A percentile compares a stretch with the other conserved stretches of the same genome.
Evolutionary conservation across 2,888 invertebrate species (phyloP).

Genomic region (Dexiosoma caninum): DNA sequence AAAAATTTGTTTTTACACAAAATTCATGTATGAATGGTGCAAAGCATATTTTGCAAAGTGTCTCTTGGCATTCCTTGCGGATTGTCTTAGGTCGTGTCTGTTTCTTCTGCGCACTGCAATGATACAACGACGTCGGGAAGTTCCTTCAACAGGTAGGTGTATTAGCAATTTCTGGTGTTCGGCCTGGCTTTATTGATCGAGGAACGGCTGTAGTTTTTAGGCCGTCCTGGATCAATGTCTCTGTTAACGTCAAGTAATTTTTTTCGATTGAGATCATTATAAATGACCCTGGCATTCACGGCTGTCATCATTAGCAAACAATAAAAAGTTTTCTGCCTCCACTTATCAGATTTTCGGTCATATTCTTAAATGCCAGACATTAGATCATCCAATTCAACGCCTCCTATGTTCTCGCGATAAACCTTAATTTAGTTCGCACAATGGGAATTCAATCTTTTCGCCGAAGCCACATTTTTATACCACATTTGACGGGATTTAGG

Average conservation of each 20-base stretch:
- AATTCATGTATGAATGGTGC: not conserved
- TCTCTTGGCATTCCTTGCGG: not conserved
- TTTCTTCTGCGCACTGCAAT: not conserved
- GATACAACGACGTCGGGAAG: not conserved
- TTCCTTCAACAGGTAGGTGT: not conserved
- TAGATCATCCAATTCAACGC: not conserved
- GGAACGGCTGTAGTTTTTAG: conserved; percentile 31
- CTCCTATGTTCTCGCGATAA: not conserved
- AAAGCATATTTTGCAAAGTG: conserved; percentile 2
- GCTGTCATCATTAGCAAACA: conserved; percentile 48
- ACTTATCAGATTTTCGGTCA: conserved; percentile 32
- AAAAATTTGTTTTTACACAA: not conserved
- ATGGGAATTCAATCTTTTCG: conserved; percentile 12
- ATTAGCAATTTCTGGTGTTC: not conserved
- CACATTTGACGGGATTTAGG: conserved; percentile 25
- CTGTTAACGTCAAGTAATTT: conserved; percentile 45
- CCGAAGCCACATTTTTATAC: conserved; percentile 39
- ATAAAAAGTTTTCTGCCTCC: conserved; percentile 57
- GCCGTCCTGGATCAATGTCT: conserved; percentile 25
- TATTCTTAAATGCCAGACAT: not conserved
- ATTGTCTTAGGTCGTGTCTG: not conserved
- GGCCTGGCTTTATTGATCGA: conserved; percentile 27
- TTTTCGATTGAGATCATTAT: conserved; percentile 37
- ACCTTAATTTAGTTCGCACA: not conserved
- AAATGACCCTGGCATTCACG: conserved; percentile 48